Conservation (phyloP, 2,113 vertebrate genomes). For the Tetraodon nigroviridis region DNA sequence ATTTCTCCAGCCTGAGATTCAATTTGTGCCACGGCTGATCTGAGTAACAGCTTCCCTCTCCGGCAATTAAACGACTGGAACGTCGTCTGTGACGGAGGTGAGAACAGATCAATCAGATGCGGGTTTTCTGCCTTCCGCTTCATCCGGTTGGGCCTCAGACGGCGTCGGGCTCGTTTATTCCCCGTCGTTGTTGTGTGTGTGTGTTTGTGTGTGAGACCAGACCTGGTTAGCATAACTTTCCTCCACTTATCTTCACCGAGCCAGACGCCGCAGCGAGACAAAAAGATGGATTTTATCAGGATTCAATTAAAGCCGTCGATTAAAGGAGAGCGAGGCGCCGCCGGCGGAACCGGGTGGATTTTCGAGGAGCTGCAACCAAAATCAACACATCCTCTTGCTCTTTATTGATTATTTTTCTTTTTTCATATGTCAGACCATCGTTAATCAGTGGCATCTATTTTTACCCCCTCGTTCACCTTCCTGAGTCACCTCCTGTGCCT, state of each 20-base stretch:
- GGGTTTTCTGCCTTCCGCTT: not conserved
- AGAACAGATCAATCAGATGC: slow-evolving; percentile 16
- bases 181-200: not conserved
- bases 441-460: not conserved
- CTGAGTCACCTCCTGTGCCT: not conserved
- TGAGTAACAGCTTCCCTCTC: slow-evolving; percentile 9
- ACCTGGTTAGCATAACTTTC: slow-evolving; percentile 35
- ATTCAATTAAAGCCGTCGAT: slow-evolving; percentile 40
- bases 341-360: too few relatives aligned
- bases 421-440: too few relatives aligned
- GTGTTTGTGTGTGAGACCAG: slow-evolving; percentile 7
- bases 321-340: too few relatives aligned
- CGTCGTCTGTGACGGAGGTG: slow-evolving; percentile 7
- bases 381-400: too few relatives aligned
- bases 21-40: not conserved
- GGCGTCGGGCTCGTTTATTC: not conserved
- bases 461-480: not conserved
- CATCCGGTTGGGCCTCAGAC: slow-evolving; percentile 3
- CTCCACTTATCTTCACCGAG: slow-evolving; percentile 40
- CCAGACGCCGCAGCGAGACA: slow-evolving; percentile 29
- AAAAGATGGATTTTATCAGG: slow-evolving; percentile 52
- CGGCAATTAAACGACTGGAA: slow-evolving; percentile 1
- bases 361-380: too few relatives aligned
- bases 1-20: slow-evolving; percentile 1
- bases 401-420: too few relatives aligned